phyloP scores from a whole-genome alignment of 1,140 invertebrate species.

The Antheraea mylitta region DNA sequence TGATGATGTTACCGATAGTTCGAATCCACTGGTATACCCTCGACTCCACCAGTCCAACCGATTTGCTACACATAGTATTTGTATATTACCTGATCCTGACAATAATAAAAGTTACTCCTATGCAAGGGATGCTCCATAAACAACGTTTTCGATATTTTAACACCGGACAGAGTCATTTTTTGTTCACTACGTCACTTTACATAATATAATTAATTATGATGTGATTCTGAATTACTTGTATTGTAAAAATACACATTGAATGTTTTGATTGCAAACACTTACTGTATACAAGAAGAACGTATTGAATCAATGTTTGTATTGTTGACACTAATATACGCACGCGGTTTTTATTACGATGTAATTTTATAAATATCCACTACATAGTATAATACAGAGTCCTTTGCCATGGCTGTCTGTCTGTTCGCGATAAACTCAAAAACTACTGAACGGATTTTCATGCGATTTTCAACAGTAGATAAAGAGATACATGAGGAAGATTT shows the following conservation, averaged over 20 bases:
- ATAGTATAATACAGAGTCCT: too few species aligned
- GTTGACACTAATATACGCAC: not conserved
- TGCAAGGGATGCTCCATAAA: slow-evolving; percentile 42
- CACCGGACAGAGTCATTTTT: slow-evolving; percentile 18
- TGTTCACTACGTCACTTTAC: not conserved
- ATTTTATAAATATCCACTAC: too few species aligned
- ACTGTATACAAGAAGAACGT: not conserved
- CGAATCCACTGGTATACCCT: too few species aligned
- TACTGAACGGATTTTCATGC: too few species aligned
- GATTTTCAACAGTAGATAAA: too few species aligned
- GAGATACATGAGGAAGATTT: too few species aligned
- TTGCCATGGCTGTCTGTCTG: too few species aligned
- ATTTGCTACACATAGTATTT: too few species aligned
- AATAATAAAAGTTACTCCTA: slow-evolving; percentile 27
- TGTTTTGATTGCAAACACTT: not conserved
- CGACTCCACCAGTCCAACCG: too few species aligned
- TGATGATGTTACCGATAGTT: too few species aligned
- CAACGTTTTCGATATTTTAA: slow-evolving; percentile 41
- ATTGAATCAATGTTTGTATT: not conserved
- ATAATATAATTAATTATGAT: not conserved
- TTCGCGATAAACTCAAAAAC: too few species aligned
- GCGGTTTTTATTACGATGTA: too few species aligned
- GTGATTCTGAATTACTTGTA: not conserved
- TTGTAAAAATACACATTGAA: not conserved
- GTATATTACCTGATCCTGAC: slow-evolving; percentile 18